Evolutionary conservation across 1,140 invertebrate species (phyloP).

Genomic region (Lepidurus packardi): DNA sequence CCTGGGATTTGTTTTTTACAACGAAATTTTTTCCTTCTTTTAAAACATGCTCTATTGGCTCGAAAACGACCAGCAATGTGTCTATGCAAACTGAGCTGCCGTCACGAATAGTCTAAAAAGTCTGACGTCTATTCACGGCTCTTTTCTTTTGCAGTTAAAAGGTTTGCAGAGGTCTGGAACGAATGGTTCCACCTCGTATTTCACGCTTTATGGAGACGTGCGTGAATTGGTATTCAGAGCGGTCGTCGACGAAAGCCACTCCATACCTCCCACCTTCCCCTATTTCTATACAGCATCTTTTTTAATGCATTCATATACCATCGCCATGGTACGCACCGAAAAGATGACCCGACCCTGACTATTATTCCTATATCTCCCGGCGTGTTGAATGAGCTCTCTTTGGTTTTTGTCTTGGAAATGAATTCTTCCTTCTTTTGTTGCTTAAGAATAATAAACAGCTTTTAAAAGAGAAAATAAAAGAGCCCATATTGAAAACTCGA

Average conservation of each 20-base stretch:
- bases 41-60: neutral
- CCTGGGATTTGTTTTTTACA: neutral
- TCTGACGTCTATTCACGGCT: neutral
- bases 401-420: constrained; percentile 1
- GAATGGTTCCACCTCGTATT: constrained; percentile 1
- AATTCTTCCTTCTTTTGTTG: constrained; percentile 12
- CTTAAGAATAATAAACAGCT: constrained; percentile 1
- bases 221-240: constrained; percentile 13
- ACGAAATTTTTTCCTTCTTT: neutral
- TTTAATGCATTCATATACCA: neutral
- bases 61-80: neutral
- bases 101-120: neutral
- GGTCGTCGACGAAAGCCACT: constrained; percentile 13
- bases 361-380: neutral
- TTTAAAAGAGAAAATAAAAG: neutral
- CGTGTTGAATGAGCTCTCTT: neutral
- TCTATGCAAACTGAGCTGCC: neutral
- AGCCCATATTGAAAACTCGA: neutral
- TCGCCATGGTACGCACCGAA: neutral
- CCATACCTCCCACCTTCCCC: neutral
- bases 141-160: neutral
- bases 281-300: neutral
- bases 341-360: constrained; percentile 1
- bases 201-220: constrained; percentile 17
- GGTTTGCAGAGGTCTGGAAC: neutral